Evolutionary conservation across 92 coral and sea anemone genomes (phyloP).

Genomic region (Paramuricea clavata): DNA sequence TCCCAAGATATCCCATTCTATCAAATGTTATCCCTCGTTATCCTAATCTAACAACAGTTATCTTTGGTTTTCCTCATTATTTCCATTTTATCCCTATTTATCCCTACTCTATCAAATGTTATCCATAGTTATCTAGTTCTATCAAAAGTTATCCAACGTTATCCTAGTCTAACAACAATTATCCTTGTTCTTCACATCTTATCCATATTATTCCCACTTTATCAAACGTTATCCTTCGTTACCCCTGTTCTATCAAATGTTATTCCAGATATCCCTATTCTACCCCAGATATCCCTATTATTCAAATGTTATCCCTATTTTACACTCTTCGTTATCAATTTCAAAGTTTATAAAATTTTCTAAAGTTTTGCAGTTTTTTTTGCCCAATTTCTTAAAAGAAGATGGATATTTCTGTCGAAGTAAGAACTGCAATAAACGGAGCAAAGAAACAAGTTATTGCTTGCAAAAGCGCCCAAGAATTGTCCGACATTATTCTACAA

Average conservation of each 20-base stretch:
- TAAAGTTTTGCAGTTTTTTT: not conserved
- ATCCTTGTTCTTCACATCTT: too few relatives aligned
- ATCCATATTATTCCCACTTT: not conserved
- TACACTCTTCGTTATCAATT: not conserved
- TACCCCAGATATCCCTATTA: not conserved
- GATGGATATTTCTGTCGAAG: slow-evolving; percentile 31
- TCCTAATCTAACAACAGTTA: not conserved
- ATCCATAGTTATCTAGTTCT: too few relatives aligned
- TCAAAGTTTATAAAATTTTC: not conserved
- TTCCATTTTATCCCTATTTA: not conserved
- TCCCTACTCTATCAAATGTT: not conserved
- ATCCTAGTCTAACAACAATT: not conserved
- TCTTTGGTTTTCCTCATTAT: not conserved
- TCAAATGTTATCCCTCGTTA: too few relatives aligned
- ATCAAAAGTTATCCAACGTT: too few relatives aligned
- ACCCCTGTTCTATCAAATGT: not conserved
- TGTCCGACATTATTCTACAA: slow-evolving; percentile 5
- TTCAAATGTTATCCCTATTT: not conserved
- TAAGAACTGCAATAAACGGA: slow-evolving; percentile 18
- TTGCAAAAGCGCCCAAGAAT: slow-evolving; percentile 22
- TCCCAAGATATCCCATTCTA: not conserved
- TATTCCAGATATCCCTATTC: not conserved
- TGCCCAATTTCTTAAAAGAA: not conserved
- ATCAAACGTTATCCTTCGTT: not conserved
- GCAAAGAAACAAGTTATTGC: slow-evolving; percentile 9